A percentile compares a stretch with the other conserved stretches of the same genome.
These are phyloP conservation scores for Sapajus apella DNA, from an alignment of 2,113 vertebrate species.

Conservation along the genomic window DNA sequence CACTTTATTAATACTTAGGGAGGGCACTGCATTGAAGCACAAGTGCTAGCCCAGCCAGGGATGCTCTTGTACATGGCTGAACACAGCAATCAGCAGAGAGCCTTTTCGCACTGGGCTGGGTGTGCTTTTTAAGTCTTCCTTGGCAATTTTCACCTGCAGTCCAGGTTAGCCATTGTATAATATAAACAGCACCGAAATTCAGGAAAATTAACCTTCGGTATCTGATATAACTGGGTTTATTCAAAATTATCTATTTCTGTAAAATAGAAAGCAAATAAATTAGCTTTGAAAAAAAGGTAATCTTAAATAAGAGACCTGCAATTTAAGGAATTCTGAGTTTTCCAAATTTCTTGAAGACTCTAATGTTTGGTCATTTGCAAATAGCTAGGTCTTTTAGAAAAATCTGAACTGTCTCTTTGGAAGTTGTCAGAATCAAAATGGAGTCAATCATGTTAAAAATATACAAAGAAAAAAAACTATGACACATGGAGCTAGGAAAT, in stretches of 20 bases:
- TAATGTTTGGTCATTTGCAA: background rate
- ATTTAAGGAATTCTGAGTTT: background rate
- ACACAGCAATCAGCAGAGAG: accelerated
- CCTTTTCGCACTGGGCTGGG: accelerated
- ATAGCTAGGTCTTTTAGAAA: background rate
- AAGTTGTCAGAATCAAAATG: background rate
- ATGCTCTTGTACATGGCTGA: background rate
- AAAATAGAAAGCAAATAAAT: background rate
- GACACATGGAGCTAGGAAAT: background rate
- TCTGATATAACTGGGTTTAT: background rate
- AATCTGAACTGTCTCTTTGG: background rate
- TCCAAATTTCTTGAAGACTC: background rate
- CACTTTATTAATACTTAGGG: background rate
- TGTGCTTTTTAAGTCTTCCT: background rate
- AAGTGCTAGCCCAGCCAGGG: background rate
- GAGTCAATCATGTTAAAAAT: background rate
- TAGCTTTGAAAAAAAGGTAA: background rate
- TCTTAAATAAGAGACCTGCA: background rate
- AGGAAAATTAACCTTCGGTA: background rate
- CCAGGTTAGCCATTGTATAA: too few relatives aligned
- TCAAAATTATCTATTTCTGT: background rate
- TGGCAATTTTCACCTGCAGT: too few relatives aligned
- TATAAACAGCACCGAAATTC: background rate
- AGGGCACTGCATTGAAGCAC: accelerated
- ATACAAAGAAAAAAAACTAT: background rate